phyloP scores from a whole-genome alignment of 1,140 invertebrate genomes.

The Rhagoletis zephyria region DNA sequence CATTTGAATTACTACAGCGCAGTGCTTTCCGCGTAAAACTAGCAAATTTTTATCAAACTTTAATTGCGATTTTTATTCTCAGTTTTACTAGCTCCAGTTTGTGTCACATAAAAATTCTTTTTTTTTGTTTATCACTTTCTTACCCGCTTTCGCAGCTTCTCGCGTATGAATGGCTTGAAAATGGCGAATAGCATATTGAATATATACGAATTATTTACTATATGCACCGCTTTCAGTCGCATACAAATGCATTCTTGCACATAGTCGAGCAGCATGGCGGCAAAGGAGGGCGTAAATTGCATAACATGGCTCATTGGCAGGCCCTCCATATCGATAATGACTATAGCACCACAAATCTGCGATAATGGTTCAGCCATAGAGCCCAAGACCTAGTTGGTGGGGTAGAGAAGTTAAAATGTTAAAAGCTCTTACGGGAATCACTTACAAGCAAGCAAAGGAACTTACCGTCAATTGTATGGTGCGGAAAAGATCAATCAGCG shows the following conservation, averaged over 20 bases:
- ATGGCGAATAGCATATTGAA: slow-evolving; percentile 84
- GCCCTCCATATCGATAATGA: slow-evolving; percentile 82
- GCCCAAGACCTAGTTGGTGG: slow-evolving; percentile 73
- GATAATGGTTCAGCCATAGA: slow-evolving; percentile 78
- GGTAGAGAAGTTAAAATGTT: background rate
- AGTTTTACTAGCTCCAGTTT: background rate
- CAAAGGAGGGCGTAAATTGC: slow-evolving; percentile 82
- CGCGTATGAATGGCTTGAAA: slow-evolving; percentile 84
- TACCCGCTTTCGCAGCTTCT: slow-evolving; percentile 78
- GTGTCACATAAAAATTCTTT: background rate
- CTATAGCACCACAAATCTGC: slow-evolving; percentile 78
- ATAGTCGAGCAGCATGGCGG: slow-evolving; percentile 78
- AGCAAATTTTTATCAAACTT: background rate
- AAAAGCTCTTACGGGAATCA: background rate
- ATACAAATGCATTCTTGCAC: slow-evolving; percentile 77
- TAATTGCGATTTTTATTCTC: background rate
- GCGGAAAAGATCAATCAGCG: slow-evolving; percentile 77
- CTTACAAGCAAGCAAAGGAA: background rate
- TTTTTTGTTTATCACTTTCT: slow-evolving; percentile 57
- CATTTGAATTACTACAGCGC: background rate
- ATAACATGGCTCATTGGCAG: slow-evolving; percentile 79
- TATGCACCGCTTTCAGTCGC: slow-evolving; percentile 81
- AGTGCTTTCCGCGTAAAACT: too few relatives aligned
- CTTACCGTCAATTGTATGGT: slow-evolving; percentile 74
- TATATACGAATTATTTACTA: slow-evolving; percentile 85